Evolutionary conservation across 2,797 vertebrate genomes (phyloP), one percentile per base, ranked within the genome.

Genomic region (Somateria mollissima): DNA sequence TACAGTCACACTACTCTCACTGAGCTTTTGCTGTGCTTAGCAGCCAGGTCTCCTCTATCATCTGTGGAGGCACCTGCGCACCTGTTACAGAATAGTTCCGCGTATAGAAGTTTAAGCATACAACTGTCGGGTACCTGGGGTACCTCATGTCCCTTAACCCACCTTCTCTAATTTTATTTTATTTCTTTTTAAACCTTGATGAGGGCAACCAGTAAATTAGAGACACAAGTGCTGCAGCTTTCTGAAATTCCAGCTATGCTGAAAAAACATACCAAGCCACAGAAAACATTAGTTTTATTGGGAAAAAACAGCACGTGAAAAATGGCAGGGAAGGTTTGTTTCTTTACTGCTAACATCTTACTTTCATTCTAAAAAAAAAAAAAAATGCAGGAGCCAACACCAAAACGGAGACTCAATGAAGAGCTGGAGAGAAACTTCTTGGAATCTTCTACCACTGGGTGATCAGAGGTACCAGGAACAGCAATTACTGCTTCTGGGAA

Each of bases 401-500:
- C 17, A 67, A 64, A 30, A 60, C 2, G 16, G 24, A 76, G 25
- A 66, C 70, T 56, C 20, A 62, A 25, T 39, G 39, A 80, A 49
- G 8, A 30, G 18, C 24, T 53, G 28, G 17, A 79, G 28, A 74
- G 62, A 88, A 81, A 70, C 12, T 56, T 37, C 7, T 61, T 81
- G 49, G 36, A 53, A 53, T 15, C 51, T 53, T 86, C 10, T n/a
- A 25, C 47, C 49, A 24, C 25, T 17, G 65, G 32, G 67, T 21
- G 4, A 54, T 61, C 39, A 89, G 30, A 27, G 64, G 62, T 25
- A 51, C 2, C 0, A 0, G 62, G 53, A 87, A 70, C 9, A 57
- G 74, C 71, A 91, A 89, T 74, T 89, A 37, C 13, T 21, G 65
- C n/a, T 87, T 74, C 69, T 80, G 53, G 49, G 58, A 95, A 87